These are phyloP conservation scores for Caerostris extrusa DNA, from an alignment of 1,140 invertebrate genomes.

Conservation along the genomic window DNA sequence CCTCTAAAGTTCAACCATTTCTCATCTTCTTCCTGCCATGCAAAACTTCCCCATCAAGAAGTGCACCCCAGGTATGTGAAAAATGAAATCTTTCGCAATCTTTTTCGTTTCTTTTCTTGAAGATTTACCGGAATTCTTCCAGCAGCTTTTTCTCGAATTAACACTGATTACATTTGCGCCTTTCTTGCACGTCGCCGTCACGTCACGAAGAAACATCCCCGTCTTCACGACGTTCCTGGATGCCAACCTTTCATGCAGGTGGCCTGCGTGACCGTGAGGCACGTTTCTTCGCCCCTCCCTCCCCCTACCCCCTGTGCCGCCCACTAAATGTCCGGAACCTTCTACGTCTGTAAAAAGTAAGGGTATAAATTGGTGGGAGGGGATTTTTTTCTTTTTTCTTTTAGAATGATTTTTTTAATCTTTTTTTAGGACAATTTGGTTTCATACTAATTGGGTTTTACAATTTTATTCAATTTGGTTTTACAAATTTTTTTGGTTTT, in stretches of 20 bases:
- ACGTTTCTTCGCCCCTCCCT: not conserved
- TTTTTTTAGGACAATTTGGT: not conserved
- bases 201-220: conserved; percentile 1
- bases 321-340: not conserved
- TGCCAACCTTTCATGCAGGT: conserved; percentile 35
- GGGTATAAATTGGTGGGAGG: not conserved
- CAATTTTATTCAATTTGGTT: no score
- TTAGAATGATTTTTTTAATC: not conserved
- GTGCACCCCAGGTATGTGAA: not conserved
- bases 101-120: not conserved
- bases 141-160: conserved; percentile 65
- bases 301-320: conserved; percentile 29
- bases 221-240: conserved; percentile 42
- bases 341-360: not conserved
- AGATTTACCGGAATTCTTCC: conserved; percentile 16
- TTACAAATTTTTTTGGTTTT: no score
- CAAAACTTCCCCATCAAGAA: not conserved
- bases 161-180: conserved; percentile 55
- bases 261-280: conserved; percentile 37
- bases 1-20: no score
- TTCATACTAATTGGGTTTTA: no score
- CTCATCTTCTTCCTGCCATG: not conserved
- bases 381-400: not conserved
- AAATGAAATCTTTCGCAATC: not conserved
- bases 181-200: not conserved